Evolutionary conservation across 2,888 invertebrate species (phyloP).

Genomic region (Augiades crinisus): DNA sequence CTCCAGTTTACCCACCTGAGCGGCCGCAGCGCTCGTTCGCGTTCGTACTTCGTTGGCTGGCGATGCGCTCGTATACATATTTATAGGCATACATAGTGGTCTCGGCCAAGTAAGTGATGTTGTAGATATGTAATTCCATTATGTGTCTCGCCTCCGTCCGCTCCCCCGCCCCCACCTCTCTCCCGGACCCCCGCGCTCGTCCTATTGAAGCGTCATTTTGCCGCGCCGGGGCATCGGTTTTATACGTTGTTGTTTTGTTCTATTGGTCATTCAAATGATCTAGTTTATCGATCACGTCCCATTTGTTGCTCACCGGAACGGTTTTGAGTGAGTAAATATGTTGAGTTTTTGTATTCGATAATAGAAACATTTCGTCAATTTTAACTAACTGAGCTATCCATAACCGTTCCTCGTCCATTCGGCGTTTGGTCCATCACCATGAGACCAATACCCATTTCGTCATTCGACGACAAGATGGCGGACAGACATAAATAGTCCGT

Average conservation of each 20-base stretch:
- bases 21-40: slow-evolving; percentile 46
- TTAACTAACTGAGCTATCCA: neutral
- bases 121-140: slow-evolving; percentile 76
- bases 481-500: slow-evolving; percentile 62
- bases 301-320: slow-evolving; percentile 45
- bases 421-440: slow-evolving; percentile 34
- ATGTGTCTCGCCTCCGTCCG: slow-evolving; percentile 74
- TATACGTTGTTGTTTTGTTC: slow-evolving; percentile 61
- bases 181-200: slow-evolving; percentile 50
- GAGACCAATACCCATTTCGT: slow-evolving; percentile 50
- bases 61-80: slow-evolving; percentile 46
- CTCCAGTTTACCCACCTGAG: slow-evolving; percentile 59
- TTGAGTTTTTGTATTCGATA: neutral
- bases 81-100: slow-evolving; percentile 53
- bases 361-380: neutral
- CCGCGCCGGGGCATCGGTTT: slow-evolving; percentile 65
- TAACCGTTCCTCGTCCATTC: neutral
- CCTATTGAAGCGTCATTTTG: slow-evolving; percentile 68
- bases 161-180: slow-evolving; percentile 51
- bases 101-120: slow-evolving; percentile 65
- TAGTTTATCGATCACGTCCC: slow-evolving; percentile 54
- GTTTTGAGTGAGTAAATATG: slow-evolving; percentile 34
- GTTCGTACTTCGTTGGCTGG: slow-evolving; percentile 44
- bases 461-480: slow-evolving; percentile 74
- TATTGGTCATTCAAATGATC: slow-evolving; percentile 66